phyloP scores from a whole-genome alignment of 2,797 vertebrate genomes.

The Tauraco hartlaubi region DNA sequence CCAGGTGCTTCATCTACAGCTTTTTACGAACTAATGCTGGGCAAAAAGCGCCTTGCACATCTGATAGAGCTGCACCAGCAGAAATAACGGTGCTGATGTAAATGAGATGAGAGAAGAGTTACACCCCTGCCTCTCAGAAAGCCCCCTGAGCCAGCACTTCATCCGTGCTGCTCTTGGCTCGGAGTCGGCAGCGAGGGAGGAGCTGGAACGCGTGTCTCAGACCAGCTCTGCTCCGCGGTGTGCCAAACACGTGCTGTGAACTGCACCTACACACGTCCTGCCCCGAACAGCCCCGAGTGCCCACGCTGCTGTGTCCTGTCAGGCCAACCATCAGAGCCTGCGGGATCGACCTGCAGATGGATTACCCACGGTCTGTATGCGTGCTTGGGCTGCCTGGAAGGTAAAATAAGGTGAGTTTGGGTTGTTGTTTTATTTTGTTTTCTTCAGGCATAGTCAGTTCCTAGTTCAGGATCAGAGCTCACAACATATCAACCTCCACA shows the following conservation, averaged over 20 bases:
- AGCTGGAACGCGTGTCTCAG: accelerated
- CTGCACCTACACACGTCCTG: background rate
- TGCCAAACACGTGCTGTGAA: background rate
- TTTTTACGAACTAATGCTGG: accelerated
- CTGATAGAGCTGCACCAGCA: background rate
- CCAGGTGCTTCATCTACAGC: background rate
- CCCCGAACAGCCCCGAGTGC: background rate
- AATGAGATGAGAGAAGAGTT: accelerated
- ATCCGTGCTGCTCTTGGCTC: background rate
- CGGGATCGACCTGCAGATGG: accelerated
- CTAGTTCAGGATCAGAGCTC: background rate
- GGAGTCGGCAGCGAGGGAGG: accelerated
- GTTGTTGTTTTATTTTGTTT: background rate
- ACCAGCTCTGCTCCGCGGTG: accelerated
- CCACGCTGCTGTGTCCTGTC: background rate
- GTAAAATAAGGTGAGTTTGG: accelerated
- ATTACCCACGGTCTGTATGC: accelerated
- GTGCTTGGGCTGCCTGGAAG: background rate
- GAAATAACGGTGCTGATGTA: accelerated
- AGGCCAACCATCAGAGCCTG: accelerated
- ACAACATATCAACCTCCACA: accelerated
- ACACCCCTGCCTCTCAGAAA: background rate
- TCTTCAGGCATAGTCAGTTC: background rate
- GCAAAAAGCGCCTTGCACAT: background rate
- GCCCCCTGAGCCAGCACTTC: accelerated